Conservation (phyloP, 2,888 invertebrate genomes). For the Drosophila koepferae region DNA sequence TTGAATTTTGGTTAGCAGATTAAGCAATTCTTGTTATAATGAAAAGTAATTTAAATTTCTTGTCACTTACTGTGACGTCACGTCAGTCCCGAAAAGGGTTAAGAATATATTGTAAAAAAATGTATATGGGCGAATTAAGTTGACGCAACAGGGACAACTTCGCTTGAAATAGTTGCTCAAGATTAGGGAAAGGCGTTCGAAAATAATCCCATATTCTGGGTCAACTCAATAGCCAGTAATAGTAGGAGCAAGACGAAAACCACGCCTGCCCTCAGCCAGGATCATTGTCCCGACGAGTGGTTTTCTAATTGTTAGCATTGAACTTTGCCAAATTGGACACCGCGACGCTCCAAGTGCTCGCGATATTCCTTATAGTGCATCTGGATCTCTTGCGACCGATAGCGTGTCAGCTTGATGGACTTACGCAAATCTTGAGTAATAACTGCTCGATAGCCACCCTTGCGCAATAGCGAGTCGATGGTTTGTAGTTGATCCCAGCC, state of each 20-base stretch:
- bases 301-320: conserved; percentile 84
- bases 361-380: conserved; percentile 94
- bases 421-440: conserved; percentile 95
- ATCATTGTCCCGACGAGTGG: conserved; percentile 61
- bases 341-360: conserved; percentile 83
- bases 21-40: conserved; percentile 59
- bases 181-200: conserved; percentile 35
- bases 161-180: conserved; percentile 28
- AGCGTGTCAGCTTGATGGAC: conserved; percentile 96
- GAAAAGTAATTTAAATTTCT: conserved; percentile 48
- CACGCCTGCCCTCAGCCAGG: conserved; percentile 72
- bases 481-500: conserved; percentile 99
- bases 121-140: conserved; percentile 28
- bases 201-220: conserved; percentile 48
- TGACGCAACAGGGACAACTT: conserved; percentile 37
- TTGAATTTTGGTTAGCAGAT: conserved; percentile 56
- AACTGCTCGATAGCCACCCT: conserved; percentile 97
- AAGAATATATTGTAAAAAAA: conserved; percentile 22
- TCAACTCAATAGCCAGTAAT: conserved; percentile 64
- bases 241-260: conserved; percentile 64
- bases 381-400: conserved; percentile 97
- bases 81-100: conserved; percentile 15
- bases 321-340: conserved; percentile 83
- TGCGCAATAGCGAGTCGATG: conserved; percentile 97
- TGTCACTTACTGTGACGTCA: conserved; percentile 33